phyloP scores from a whole-genome alignment of 1,140 invertebrate species.

The Platyscapa corneri region DNA sequence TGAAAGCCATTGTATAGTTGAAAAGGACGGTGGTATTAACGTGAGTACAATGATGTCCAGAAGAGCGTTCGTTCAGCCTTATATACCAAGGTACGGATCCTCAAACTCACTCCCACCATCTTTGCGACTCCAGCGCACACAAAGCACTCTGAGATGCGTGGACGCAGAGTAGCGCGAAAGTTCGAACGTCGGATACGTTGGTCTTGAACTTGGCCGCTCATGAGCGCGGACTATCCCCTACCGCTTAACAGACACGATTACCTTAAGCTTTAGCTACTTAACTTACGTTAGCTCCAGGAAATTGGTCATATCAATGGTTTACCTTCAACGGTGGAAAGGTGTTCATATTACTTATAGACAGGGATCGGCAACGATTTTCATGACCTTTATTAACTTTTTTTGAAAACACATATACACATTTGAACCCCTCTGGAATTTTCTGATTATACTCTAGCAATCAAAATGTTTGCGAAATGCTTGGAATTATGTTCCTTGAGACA shows the following conservation, averaged over 20 bases:
- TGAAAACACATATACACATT: background rate
- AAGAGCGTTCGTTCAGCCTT: background rate
- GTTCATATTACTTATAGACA: background rate
- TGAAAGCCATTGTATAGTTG: conserved; percentile 44
- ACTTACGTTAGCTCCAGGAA: background rate
- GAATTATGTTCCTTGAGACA: background rate
- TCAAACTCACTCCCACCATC: conserved; percentile 27
- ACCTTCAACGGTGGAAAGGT: conserved; percentile 21
- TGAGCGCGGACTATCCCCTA: conserved; percentile 6
- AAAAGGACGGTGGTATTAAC: conserved; percentile 11
- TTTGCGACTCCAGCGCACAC: conserved; percentile 10
- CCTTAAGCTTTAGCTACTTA: too few relatives aligned
- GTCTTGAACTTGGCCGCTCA: conserved; percentile 57
- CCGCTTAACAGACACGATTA: background rate
- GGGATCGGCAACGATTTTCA: too few relatives aligned
- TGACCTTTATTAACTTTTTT: conserved; percentile 2
- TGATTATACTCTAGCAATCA: background rate
- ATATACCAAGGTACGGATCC: conserved; percentile 37
- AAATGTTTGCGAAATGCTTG: background rate
- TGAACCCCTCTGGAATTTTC: background rate
- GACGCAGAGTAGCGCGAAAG: conserved; percentile 39
- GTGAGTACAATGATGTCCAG: conserved; percentile 42
- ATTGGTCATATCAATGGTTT: background rate
- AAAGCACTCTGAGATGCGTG: too few relatives aligned
- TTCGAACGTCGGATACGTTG: conserved; percentile 38